A percentile compares a stretch with the other conserved stretches of the same genome.
phyloP scores from a whole-genome alignment of 1,140 invertebrate species.

The Aphis gossypii region DNA sequence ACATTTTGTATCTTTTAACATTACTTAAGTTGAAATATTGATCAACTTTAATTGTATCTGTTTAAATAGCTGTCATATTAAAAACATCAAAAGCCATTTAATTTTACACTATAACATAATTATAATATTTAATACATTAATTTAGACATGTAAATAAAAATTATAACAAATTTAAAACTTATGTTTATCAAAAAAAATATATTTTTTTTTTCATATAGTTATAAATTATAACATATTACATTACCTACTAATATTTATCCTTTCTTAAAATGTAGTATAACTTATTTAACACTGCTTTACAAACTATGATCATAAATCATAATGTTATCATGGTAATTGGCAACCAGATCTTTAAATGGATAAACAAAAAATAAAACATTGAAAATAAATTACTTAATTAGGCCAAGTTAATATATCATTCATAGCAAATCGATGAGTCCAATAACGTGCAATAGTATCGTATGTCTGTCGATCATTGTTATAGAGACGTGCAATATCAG shows the following conservation, averaged over 20 bases:
- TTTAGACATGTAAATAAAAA: not conserved
- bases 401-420: conserved; percentile 74
- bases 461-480: conserved; percentile 77
- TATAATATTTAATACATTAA: not conserved
- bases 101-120: not conserved
- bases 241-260: not conserved
- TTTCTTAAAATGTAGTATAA: not conserved
- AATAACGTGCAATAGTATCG: conserved; percentile 81
- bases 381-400: conserved; percentile 60
- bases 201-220: not conserved
- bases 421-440: conserved; percentile 95
- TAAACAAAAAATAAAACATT: not conserved
- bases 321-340: not conserved
- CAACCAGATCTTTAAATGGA: not conserved
- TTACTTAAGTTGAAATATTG: not conserved
- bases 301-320: not conserved
- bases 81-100: not conserved
- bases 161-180: not conserved
- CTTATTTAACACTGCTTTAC: not conserved
- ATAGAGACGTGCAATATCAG: conserved; percentile 83
- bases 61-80: not conserved
- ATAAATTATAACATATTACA: not conserved
- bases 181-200: not conserved
- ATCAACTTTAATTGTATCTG: not conserved
- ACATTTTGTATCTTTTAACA: not conserved